Evolutionary conservation across 1,140 invertebrate species (phyloP).

Genomic region (Metaphire vulgaris): DNA sequence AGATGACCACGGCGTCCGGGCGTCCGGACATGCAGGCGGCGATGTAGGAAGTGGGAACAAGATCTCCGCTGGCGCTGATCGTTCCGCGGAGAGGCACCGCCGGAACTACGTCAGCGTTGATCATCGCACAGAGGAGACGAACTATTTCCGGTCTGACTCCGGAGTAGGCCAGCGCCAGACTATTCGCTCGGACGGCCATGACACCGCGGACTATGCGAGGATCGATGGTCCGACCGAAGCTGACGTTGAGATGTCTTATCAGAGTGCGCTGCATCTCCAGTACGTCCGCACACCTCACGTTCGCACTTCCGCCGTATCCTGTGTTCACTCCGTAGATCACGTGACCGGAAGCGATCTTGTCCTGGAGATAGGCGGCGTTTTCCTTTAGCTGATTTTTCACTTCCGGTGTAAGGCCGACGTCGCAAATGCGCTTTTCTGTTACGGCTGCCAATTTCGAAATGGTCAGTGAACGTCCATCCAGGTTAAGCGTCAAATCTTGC

Average conservation of each 20-base stretch:
- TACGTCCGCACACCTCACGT: slow-evolving; percentile 22
- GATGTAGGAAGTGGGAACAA: slow-evolving; percentile 29
- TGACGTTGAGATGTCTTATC: slow-evolving; percentile 19
- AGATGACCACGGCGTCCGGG: background rate
- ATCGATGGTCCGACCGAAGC: slow-evolving; percentile 7
- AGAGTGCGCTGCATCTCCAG: slow-evolving; percentile 19
- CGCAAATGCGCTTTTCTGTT: background rate
- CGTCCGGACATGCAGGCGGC: slow-evolving; percentile 28
- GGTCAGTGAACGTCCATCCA: too few species aligned
- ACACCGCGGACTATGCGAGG: slow-evolving; percentile 21
- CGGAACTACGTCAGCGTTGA: slow-evolving; percentile 25
- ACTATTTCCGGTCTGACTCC: slow-evolving; percentile 25
- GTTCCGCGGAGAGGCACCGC: slow-evolving; percentile 27
- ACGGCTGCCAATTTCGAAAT: too few species aligned
- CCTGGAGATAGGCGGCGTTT: slow-evolving; percentile 18
- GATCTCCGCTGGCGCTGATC: slow-evolving; percentile 26
- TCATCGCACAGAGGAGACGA: slow-evolving; percentile 18
- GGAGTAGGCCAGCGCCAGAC: slow-evolving; percentile 19
- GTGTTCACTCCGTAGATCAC: slow-evolving; percentile 29
- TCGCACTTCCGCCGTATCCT: slow-evolving; percentile 27
- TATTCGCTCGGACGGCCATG: slow-evolving; percentile 28
- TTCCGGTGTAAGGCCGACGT: background rate
- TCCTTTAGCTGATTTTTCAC: slow-evolving; percentile 7
- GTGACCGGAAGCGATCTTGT: background rate
- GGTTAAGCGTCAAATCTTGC: too few species aligned